Base-by-base conservation (phyloP, 2,888 invertebrate genomes). In the Cataglyphis rosenhaueri region DNA sequence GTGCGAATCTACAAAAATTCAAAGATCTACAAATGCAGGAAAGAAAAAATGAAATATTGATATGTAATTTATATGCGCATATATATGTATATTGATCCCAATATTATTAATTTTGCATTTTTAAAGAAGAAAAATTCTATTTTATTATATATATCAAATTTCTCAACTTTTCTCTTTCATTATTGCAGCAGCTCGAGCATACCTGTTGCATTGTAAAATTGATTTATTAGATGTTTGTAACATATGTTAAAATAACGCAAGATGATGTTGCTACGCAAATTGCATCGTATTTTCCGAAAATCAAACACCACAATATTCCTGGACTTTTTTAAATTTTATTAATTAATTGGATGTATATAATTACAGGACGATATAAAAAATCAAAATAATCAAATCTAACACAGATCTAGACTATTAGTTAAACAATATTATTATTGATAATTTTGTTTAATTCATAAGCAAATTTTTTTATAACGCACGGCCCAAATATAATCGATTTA, bases 131-230 rank as follows among this genome's bases (percentile, higher is more conserved):
- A 61, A 18, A 29, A 18, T 15, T 32, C 8, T n/a, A 21, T 21
- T 52, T 52, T n/a, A 52, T 52, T n/a, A 52, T 8, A 32, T 32
- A 32, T 32, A 18, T 15, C 18, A 18, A 18, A 52, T 61, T 32
- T 29, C 15, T 18, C 18, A 29, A 61, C 32, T 32, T 61, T n/a
- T 52, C 52, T 52, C n/a, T 52, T 8, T 6, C 61, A 61, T 61
- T 61, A 61, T 29, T 18, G 6, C 18, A 59, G 6, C 15, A 29
- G 32, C 3, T 61, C 32, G 61, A 61, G 29, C 32, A 9, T 61
- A 61, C 32, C 32, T 61, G 32, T 61, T 61, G 61, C 61, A 18
- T 61, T 61, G 9, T 61, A 61, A 15, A 61, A 32, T 29, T 29
- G 61, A 18, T 61, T 75, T 48, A 62, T 41, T 35, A 70, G 32